Percentiles rank a stretch among this genome's conserved stretches.
These are phyloP conservation scores for Pagrus major DNA, from an alignment of 2,113 vertebrate species.

Conservation along the genomic window DNA sequence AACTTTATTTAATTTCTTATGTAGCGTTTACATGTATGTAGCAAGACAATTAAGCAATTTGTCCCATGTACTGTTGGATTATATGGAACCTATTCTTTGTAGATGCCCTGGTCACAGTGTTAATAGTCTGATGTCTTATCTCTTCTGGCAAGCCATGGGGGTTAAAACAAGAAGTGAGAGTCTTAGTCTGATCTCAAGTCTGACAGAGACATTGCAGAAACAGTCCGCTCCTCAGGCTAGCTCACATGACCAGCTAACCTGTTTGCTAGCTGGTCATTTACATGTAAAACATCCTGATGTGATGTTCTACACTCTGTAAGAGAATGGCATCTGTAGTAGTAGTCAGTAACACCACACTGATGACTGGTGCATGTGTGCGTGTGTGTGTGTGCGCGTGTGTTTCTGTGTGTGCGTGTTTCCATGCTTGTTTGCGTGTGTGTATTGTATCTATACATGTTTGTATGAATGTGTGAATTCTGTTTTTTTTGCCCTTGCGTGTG, in stretches of 20 bases:
- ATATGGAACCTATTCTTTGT: background rate
- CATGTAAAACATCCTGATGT: slow-evolving; percentile 66
- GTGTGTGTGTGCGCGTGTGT: slow-evolving; percentile 45
- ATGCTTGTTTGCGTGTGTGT: slow-evolving; percentile 13
- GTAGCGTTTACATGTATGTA: background rate
- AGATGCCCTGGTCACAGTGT: background rate
- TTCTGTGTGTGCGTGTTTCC: slow-evolving; percentile 9
- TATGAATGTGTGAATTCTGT: slow-evolving; percentile 4
- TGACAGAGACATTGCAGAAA: slow-evolving; percentile 60
- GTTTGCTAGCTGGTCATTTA: slow-evolving; percentile 30
- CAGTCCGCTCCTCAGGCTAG: slow-evolving; percentile 42
- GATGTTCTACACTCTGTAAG: slow-evolving; percentile 66
- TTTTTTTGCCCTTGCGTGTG: slow-evolving; percentile 11
- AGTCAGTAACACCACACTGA: slow-evolving; percentile 24
- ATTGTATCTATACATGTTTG: too few species aligned
- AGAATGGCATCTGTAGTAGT: slow-evolving; percentile 45
- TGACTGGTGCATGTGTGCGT: slow-evolving; percentile 24
- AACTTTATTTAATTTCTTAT: background rate
- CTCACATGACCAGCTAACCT: slow-evolving; percentile 40
- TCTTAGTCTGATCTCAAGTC: slow-evolving; percentile 17
- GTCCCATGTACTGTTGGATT: background rate
- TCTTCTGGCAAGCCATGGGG: background rate
- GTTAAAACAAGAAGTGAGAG: background rate
- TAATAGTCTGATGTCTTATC: background rate
- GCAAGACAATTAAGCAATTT: background rate